Conservation (phyloP, 2,888 invertebrate species). For the Dione vanillae region DNA sequence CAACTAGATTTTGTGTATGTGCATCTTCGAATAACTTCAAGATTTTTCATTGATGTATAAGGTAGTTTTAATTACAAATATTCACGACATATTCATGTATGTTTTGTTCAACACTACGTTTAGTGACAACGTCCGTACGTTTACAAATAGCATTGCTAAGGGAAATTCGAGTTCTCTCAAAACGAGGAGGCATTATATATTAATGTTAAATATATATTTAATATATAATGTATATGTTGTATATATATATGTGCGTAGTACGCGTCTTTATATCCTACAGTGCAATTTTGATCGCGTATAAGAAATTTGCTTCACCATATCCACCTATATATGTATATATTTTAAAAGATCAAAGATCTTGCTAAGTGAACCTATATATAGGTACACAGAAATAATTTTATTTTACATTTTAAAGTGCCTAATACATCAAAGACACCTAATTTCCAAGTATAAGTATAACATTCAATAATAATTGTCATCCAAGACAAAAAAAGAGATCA, state of each 20-base stretch:
- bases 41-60: too few species aligned
- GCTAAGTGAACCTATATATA: background rate
- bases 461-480: background rate
- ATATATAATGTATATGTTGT: background rate
- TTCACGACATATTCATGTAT: constrained; percentile 2
- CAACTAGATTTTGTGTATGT: background rate
- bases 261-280: background rate
- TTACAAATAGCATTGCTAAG: background rate
- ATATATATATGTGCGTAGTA: background rate
- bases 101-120: background rate
- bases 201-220: background rate
- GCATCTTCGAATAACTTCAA: background rate
- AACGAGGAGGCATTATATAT: constrained; percentile 14
- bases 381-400: background rate
- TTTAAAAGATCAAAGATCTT: too few species aligned
- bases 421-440: background rate
- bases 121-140: background rate
- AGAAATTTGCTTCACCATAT: background rate
- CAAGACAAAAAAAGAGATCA: background rate
- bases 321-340: too few species aligned
- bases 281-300: background rate
- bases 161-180: constrained; percentile 20
- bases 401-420: background rate
- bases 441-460: background rate
- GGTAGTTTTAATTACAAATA: too few species aligned